Evolutionary conservation across 2,797 vertebrate genomes (phyloP), one percentile per base, ranked within the genome.

Genomic region (Gastrophryne carolinensis): DNA sequence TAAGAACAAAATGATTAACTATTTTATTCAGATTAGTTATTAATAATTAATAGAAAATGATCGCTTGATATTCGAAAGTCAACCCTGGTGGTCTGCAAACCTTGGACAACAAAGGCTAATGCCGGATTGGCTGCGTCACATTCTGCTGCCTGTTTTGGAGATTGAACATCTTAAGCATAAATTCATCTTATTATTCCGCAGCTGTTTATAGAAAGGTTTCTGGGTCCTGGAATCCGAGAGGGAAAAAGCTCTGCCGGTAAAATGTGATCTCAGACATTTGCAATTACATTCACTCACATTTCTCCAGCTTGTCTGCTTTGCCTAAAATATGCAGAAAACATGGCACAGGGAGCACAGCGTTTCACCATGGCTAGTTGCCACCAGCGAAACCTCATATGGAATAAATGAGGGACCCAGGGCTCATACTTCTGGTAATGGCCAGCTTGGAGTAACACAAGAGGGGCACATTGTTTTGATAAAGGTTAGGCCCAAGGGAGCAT

Each of bases 301-400:
- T 71, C 73, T 71, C 57, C 60, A 72, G 60, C 53, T 52, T 65
- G 61, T 72, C 60, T 63, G 50, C 66, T 78, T 65, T 72, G 75
- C 75, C 66, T 78, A 78, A 78, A 78, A 72, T 72, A 78, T 78
- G 60, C 75, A 78, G 50, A 78, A 64, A 64, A 50, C 74, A 57
- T 66, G 37, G 39, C 39, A 57, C 52, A 58, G 29, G 19, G 13
- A 72, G 68, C 6, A 39, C 62, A 78, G 37, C 41, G 50, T 71
- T 77, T 58, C 49, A 63, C 41, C 64, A n/a, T 21, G 19, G 37
- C 54, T 50, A 56, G 32, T 77, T 49, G 68, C 50, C 30, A 1
- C 2, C 10, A 52, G 19, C 37, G 24, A 35, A 37, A 70, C 32
- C 71, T 69, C 57, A 70, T 27, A 44, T 63, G 58, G 61, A 77